phyloP scores from a whole-genome alignment of 2,888 invertebrate genomes.

The Limenitis arthemis region DNA sequence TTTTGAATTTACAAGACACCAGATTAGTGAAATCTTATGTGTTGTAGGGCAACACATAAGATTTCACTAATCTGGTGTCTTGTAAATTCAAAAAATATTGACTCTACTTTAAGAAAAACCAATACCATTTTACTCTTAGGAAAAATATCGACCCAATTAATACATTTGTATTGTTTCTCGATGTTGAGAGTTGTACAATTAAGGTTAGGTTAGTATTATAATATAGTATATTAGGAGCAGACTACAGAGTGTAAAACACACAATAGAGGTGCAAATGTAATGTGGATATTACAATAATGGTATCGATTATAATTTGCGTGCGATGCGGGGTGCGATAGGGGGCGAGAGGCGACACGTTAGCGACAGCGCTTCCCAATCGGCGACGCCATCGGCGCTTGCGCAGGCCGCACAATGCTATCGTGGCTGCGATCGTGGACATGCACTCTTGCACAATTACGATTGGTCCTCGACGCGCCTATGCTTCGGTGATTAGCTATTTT shows the following conservation, averaged over 20 bases:
- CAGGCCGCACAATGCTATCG: constrained; percentile 67
- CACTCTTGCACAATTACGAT: constrained; percentile 63
- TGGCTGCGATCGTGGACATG: constrained; percentile 62
- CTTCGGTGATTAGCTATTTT: constrained; percentile 52
- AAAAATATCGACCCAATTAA: no score
- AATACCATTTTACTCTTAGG: no score
- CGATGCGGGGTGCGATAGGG: constrained; percentile 61
- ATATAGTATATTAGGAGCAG: no score
- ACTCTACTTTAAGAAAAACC: no score
- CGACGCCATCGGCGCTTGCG: constrained; percentile 60
- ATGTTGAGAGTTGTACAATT: no score
- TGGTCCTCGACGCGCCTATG: constrained; percentile 52
- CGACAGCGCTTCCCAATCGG: constrained; percentile 65
- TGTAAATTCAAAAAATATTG: no score
- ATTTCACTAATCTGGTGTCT: no score
- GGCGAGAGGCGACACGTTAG: constrained; percentile 62
- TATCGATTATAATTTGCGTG: constrained; percentile 73
- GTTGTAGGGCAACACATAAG: no score
- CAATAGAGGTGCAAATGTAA: constrained; percentile 64
- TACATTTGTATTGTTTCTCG: no score
- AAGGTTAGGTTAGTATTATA: no score
- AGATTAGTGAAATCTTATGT: no score
- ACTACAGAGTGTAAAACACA: constrained; percentile 23
- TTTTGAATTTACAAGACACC: no score
- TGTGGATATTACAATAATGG: constrained; percentile 70